These are phyloP conservation scores for Pararge aegeria DNA, from an alignment of 1,140 invertebrate species.

Conservation along the genomic window DNA sequence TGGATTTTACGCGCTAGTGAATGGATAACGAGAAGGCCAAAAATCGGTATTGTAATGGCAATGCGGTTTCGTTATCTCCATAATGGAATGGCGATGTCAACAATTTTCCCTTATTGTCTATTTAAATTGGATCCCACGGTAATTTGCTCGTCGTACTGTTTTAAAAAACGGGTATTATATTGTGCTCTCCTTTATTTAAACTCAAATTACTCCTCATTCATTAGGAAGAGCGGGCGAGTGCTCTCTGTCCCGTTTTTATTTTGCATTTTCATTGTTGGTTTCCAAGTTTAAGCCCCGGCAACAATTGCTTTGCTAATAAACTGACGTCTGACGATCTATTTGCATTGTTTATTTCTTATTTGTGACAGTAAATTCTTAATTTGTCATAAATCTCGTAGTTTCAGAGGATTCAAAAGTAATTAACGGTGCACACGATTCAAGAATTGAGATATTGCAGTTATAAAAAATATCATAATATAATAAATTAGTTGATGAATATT, in stretches of 20 bases:
- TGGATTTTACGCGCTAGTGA: conserved; percentile 12
- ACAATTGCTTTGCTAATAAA: conserved; percentile 71
- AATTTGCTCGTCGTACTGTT: conserved; percentile 63
- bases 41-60: conserved; percentile 32
- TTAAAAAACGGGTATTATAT: conserved; percentile 61
- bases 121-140: conserved; percentile 54
- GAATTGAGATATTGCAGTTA: neutral
- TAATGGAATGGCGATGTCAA: conserved; percentile 54
- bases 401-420: no score
- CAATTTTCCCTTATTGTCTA: conserved; percentile 59
- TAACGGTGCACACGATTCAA: no score
- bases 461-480: no score
- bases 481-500: no score
- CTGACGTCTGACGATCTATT: conserved; percentile 48
- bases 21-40: conserved; percentile 21
- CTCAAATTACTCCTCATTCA: conserved; percentile 72
- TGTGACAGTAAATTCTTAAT: neutral
- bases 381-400: no score
- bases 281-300: conserved; percentile 66
- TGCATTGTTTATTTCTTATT: conserved; percentile 41
- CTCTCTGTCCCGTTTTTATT: conserved; percentile 63
- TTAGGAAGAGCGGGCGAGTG: conserved; percentile 56
- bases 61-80: conserved; percentile 36
- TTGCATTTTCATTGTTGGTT: conserved; percentile 63
- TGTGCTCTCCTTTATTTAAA: conserved; percentile 69